These are phyloP conservation scores for Atopsyche davidsoni DNA, from an alignment of 1,140 invertebrate species.

Conservation along the genomic window DNA sequence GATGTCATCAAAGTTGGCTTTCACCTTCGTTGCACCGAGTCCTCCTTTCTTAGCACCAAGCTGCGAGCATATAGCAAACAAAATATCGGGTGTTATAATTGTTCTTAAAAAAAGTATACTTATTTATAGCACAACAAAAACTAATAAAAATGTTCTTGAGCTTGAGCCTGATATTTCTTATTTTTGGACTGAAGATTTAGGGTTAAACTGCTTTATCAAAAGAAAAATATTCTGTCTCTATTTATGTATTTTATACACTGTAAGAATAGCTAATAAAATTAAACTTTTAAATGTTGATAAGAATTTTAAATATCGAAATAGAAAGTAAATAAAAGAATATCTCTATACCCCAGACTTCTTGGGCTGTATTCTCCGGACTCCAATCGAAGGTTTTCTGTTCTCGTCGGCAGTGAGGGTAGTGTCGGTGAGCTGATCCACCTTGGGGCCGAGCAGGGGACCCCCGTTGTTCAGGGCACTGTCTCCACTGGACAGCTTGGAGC, in stretches of 20 bases:
- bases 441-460: slow-evolving; percentile 35
- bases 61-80: slow-evolving; percentile 41
- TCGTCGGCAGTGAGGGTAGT: slow-evolving; percentile 31
- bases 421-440: slow-evolving; percentile 33
- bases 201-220: not conserved
- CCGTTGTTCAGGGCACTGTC: slow-evolving; percentile 26
- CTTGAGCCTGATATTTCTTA: no score
- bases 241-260: not conserved
- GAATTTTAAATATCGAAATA: not conserved
- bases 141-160: no score
- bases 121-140: no score
- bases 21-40: slow-evolving; percentile 94
- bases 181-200: no score
- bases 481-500: not conserved
- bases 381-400: slow-evolving; percentile 66
- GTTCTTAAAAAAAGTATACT: no score
- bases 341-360: slow-evolving; percentile 58
- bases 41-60: slow-evolving; percentile 81
- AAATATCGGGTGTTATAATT: no score
- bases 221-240: not conserved
- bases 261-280: not conserved
- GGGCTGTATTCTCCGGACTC: slow-evolving; percentile 57
- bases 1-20: slow-evolving; percentile 92
- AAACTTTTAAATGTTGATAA: slow-evolving; percentile 2
- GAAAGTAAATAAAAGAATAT: not conserved